Conservation (phyloP, 2,113 vertebrate genomes). For the Amblyopsis rosae region DNA sequence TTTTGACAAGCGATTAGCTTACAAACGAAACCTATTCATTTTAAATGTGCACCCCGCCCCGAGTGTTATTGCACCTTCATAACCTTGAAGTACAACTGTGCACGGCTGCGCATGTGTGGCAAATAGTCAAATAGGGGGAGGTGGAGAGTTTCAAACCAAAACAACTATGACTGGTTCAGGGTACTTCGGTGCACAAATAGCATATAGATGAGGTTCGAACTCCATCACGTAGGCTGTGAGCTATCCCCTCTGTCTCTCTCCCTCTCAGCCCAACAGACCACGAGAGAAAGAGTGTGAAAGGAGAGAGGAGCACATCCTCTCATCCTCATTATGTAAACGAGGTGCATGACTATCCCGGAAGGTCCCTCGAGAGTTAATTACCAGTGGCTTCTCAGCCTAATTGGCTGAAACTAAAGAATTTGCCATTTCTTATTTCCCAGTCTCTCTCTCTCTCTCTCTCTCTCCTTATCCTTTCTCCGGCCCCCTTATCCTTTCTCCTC, state of each 20-base stretch:
- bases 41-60: too few relatives aligned
- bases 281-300: conserved; percentile 42
- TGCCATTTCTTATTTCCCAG: conserved; percentile 73
- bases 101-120: too few relatives aligned
- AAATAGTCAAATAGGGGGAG: too few relatives aligned
- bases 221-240: too few relatives aligned
- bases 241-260: background rate
- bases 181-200: too few relatives aligned
- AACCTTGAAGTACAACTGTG: too few relatives aligned
- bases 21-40: too few relatives aligned
- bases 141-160: too few relatives aligned
- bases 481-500: conserved; percentile 22
- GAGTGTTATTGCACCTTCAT: too few relatives aligned
- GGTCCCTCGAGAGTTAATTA: conserved; percentile 81
- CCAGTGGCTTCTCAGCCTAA: conserved; percentile 79
- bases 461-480: conserved; percentile 33
- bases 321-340: conserved; percentile 81
- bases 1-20: conserved; percentile 5
- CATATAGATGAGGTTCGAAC: too few relatives aligned
- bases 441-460: conserved; percentile 37
- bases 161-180: too few relatives aligned
- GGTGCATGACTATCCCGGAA: conserved; percentile 78
- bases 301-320: conserved; percentile 56
- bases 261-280: conserved; percentile 61
- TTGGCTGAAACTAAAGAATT: conserved; percentile 82